Evolutionary conservation across 2,797 vertebrate species (phyloP).

Genomic region (Cynodonichthys magdalenae): DNA sequence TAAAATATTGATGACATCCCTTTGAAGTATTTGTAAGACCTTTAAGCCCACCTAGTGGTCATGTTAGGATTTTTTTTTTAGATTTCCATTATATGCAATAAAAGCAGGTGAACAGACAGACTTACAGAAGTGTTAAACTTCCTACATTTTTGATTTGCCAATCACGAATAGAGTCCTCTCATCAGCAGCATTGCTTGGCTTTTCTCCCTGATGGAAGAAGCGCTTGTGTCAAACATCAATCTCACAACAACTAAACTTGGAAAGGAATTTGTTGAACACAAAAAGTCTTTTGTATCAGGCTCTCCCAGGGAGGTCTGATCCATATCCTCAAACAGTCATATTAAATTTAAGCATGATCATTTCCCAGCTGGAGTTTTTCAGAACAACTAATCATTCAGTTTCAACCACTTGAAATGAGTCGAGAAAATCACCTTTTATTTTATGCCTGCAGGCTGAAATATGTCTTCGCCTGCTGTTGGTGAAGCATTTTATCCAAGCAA

Average conservation of each 20-base stretch:
- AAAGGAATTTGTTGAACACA: slow-evolving; percentile 28
- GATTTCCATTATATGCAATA: slow-evolving; percentile 1
- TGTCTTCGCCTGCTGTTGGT: not conserved
- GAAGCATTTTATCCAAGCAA: not conserved
- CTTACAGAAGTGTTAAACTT: slow-evolving; percentile 7
- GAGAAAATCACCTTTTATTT: not conserved
- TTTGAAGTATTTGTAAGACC: no score
- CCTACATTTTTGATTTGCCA: slow-evolving; percentile 19
- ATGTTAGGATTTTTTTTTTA: not conserved
- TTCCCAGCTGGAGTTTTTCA: not conserved
- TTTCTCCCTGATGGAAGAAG: slow-evolving; percentile 10
- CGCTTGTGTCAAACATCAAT: slow-evolving; percentile 48
- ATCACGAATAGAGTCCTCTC: slow-evolving; percentile 24
- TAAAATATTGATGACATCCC: not conserved
- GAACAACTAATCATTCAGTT: not conserved
- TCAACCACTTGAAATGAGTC: not conserved
- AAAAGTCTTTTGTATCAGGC: slow-evolving; percentile 16
- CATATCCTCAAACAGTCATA: not conserved
- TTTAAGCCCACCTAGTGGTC: slow-evolving; percentile 50
- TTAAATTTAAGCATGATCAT: not conserved
- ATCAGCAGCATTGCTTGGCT: slow-evolving; percentile 28
- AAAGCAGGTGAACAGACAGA: slow-evolving; percentile 10
- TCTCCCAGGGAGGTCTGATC: slow-evolving; percentile 7
- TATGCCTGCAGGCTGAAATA: slow-evolving; percentile 5
- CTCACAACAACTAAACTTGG: slow-evolving; percentile 26